Conservation (phyloP, 2,888 invertebrate species). For the Danaus chrysippus region DNA sequence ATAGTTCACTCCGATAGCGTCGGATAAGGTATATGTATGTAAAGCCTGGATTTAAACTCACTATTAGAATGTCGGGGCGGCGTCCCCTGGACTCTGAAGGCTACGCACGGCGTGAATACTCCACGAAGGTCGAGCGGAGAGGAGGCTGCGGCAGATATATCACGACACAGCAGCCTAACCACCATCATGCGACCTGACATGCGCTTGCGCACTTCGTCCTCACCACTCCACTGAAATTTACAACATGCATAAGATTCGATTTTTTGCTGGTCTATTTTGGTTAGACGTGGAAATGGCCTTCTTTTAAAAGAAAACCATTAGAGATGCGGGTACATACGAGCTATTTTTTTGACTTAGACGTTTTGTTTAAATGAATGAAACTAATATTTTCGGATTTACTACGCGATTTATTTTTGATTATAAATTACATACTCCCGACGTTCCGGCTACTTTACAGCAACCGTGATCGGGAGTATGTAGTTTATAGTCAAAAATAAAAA, state of each 20-base stretch:
- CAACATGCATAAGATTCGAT: not conserved
- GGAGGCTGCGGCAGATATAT: conserved; percentile 77
- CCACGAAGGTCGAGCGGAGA: conserved; percentile 76
- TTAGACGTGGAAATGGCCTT: too few relatives aligned
- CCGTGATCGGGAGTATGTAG: too few relatives aligned
- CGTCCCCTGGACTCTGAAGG: conserved; percentile 91
- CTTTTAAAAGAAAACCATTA: too few relatives aligned
- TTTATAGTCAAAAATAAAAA: too few relatives aligned
- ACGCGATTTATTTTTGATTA: too few relatives aligned
- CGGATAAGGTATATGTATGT: too few relatives aligned
- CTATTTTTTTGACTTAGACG: not conserved
- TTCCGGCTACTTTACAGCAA: too few relatives aligned
- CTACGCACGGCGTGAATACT: conserved; percentile 90
- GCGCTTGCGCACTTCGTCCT: conserved; percentile 84
- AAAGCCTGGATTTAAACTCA: conserved; percentile 50
- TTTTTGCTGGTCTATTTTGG: too few relatives aligned
- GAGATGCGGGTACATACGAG: too few relatives aligned
- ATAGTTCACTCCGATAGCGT: too few relatives aligned
- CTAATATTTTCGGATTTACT: too few relatives aligned
- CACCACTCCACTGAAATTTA: conserved; percentile 88
- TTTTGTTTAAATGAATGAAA: not conserved
- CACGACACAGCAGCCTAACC: conserved; percentile 88
- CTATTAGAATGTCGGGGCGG: conserved; percentile 82
- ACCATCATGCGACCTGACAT: conserved; percentile 91
- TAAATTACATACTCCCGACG: too few relatives aligned